Evolutionary conservation across 2,113 vertebrate genomes (phyloP).

Genomic region (Cyprinodon brontotheroides): DNA sequence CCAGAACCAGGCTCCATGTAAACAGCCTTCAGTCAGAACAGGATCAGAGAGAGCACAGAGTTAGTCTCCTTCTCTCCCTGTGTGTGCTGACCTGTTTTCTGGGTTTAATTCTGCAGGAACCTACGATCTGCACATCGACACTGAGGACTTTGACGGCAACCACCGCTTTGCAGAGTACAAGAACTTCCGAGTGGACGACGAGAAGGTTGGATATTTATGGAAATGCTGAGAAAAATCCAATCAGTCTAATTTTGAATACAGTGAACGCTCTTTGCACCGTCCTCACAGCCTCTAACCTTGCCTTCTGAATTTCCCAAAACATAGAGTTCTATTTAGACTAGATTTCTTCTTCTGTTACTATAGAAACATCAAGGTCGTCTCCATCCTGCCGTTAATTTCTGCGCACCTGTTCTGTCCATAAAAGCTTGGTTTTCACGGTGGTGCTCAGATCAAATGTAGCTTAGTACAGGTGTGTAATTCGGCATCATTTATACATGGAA

Average conservation of each 20-base stretch:
- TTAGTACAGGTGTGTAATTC: neutral
- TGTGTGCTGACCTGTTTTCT: too few relatives aligned
- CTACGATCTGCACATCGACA: constrained; percentile 85
- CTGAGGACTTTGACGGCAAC: constrained; percentile 87
- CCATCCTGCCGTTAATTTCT: neutral
- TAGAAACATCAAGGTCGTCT: constrained; percentile 25
- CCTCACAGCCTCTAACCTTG: neutral
- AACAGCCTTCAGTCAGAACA: too few relatives aligned
- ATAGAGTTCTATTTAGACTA: constrained; percentile 46
- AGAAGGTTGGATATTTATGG: constrained; percentile 77
- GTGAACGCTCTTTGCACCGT: neutral
- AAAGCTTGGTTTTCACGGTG: too few relatives aligned
- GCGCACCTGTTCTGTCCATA: neutral
- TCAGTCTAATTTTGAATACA: neutral
- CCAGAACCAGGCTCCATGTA: too few relatives aligned
- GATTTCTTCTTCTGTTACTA: neutral
- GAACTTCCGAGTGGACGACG: constrained; percentile 82
- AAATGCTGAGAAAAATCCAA: too few relatives aligned
- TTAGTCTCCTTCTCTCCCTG: too few relatives aligned
- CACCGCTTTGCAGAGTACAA: constrained; percentile 84
- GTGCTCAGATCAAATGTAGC: too few relatives aligned
- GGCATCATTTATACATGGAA: too few relatives aligned
- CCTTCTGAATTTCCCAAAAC: constrained; percentile 48
- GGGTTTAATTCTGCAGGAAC: constrained; percentile 72
- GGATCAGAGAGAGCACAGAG: too few relatives aligned